A percentile compares a stretch with the other conserved stretches of the same genome.
phyloP scores from a whole-genome alignment of 2,797 vertebrate species.

The Rhabdomys pumilio region DNA sequence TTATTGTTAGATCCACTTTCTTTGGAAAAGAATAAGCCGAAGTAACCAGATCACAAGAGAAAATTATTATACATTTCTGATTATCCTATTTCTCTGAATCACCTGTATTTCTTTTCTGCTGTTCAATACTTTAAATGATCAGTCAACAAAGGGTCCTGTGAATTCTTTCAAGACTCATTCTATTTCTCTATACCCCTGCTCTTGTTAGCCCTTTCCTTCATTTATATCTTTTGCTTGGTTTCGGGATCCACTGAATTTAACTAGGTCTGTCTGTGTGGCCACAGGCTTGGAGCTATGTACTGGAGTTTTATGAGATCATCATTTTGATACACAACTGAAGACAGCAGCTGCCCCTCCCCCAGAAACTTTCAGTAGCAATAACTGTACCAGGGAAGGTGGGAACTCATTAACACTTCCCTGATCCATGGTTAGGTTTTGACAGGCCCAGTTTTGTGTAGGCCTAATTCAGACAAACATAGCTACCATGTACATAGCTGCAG shows the following conservation, averaged over 20 bases:
- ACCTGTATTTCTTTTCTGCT: not conserved
- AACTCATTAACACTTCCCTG: not conserved
- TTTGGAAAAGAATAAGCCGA: constrained; percentile 29
- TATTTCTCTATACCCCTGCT: not conserved
- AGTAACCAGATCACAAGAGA: not conserved
- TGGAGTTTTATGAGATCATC: not conserved
- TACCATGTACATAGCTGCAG: not conserved
- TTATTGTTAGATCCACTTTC: constrained; percentile 12
- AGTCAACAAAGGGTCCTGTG: not conserved
- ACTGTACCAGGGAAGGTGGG: not conserved
- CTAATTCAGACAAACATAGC: not conserved
- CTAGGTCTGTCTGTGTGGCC: not conserved
- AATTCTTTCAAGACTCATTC: not conserved
- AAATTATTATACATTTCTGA: constrained; percentile 55
- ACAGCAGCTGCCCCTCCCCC: not conserved
- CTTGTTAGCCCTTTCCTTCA: not conserved
- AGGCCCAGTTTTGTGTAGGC: not conserved
- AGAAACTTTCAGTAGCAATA: not conserved
- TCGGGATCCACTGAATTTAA: not conserved
- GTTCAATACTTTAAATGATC: constrained; percentile 51
- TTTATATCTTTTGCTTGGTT: not conserved
- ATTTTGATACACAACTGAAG: not conserved
- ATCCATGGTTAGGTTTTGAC: not conserved
- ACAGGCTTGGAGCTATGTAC: not conserved
- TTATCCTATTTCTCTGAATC: constrained; percentile 43